Base-by-base conservation (phyloP, 2,113 vertebrate genomes). In the Heteronetta atricapilla region DNA sequence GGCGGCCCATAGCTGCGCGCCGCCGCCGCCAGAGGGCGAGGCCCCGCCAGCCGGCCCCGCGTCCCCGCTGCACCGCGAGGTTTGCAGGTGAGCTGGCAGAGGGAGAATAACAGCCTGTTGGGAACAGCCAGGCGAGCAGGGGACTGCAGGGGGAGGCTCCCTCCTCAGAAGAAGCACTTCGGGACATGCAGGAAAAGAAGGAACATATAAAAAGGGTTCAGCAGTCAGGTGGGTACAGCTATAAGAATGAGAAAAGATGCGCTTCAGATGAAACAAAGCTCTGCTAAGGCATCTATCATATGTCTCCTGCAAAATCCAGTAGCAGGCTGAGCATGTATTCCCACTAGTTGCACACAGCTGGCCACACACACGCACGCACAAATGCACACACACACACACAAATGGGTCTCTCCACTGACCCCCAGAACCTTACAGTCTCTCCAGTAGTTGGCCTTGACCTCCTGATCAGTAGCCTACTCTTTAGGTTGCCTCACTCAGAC, bases 111-210 rank as follows among this genome's bases (percentile, higher is more conserved):
- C 14, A 0, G 0, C 26, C 68, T 11, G 1, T 58, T 2, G 0
- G 11, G 52, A 11, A 6, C 0, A 14, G 0, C 67, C 29, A 6
- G 3, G 53, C 0, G n/a, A 7, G 3, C 38, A 0, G 29, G 2
- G 26, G 8, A 5, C 17, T 0, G 10, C 1, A 3, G 12, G 11
- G 56, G 11, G 26, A 40, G 11, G 8, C 20, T 60, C 12, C 69
- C 56, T 7, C 3, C 13, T 18, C 79, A 11, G 8, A 50, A 34
- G 0, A 56, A 18, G 29, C 56, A 0, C 67, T 38, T 11, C 0
- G 22, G 69, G 69, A 4, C 6, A 2, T 2, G 29, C 44, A 4
- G 48, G 73, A 12, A 1, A 22, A 6, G 53, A 29, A 20, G 0
- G 29, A 60, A 6, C 3, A 1, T 21, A 6, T 10, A 6, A 31